Conservation (phyloP, 2,113 vertebrate species). For the Nerophis ophidion region DNA sequence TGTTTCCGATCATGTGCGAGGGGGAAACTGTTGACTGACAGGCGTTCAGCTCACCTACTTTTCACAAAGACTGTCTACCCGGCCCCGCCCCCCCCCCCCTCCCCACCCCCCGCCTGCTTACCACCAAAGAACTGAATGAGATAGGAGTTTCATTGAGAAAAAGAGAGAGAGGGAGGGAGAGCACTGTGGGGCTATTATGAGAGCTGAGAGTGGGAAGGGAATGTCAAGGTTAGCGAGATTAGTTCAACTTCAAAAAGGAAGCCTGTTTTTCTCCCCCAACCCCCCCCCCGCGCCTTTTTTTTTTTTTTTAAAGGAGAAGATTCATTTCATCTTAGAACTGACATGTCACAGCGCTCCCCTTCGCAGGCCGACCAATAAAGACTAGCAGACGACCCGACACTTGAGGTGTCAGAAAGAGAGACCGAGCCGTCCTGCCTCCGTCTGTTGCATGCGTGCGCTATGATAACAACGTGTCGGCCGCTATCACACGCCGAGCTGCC, state of each 20-base stretch:
- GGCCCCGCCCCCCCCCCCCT: slow-evolving; percentile 29
- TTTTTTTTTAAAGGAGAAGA: slow-evolving; percentile 5
- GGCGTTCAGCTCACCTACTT: slow-evolving; percentile 22
- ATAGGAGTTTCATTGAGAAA: slow-evolving; percentile 64
- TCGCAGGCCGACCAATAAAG: slow-evolving; percentile 14
- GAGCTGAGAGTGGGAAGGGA: slow-evolving; percentile 57
- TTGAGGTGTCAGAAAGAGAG: slow-evolving; percentile 58
- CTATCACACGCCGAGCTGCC: slow-evolving; percentile 73
- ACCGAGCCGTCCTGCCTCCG: slow-evolving; percentile 33
- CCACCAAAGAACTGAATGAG: slow-evolving; percentile 58
- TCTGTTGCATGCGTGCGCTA: slow-evolving; percentile 63
- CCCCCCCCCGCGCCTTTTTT: neutral
- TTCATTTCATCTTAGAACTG: too few species aligned
- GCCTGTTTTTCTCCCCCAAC: slow-evolving; percentile 13
- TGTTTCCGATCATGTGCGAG: slow-evolving; percentile 22
- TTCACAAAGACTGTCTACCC: slow-evolving; percentile 24
- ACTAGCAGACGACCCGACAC: slow-evolving; percentile 46
- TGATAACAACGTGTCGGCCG: slow-evolving; percentile 70
- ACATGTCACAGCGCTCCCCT: too few species aligned
- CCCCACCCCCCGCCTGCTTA: neutral
- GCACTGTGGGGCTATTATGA: slow-evolving; percentile 56
- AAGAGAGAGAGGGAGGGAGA: slow-evolving; percentile 11
- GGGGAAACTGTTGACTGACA: slow-evolving; percentile 30
- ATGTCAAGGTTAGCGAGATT: slow-evolving; percentile 65
- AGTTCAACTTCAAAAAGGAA: slow-evolving; percentile 59